Evolutionary conservation across 2,113 vertebrate genomes (phyloP).

Genomic region (Numida meleagris): DNA sequence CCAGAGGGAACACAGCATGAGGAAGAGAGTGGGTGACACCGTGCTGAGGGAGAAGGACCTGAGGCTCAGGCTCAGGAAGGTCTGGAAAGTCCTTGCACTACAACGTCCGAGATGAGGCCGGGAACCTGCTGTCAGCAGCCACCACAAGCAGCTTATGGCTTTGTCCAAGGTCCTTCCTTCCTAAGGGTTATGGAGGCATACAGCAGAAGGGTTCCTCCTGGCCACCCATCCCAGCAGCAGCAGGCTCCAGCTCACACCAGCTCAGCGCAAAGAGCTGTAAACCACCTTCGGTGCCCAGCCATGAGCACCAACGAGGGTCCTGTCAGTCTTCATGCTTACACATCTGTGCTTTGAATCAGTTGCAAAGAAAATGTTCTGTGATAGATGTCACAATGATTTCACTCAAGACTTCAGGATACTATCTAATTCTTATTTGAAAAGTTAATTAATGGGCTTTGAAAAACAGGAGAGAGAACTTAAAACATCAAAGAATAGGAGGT

Average conservation of each 20-base stretch:
- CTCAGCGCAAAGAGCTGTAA: not conserved
- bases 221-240: not conserved
- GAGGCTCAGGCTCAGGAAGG: not conserved
- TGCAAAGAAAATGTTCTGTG: not conserved
- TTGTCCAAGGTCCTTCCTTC: not conserved
- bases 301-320: rapidly evolving
- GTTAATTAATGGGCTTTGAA: not conserved
- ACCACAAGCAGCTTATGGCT: rapidly evolving
- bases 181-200: not conserved
- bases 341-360: not conserved
- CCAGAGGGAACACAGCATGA: not conserved
- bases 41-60: not conserved
- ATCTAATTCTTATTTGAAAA: not conserved
- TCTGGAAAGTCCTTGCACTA: not conserved
- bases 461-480: not conserved
- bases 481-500: not conserved
- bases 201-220: not conserved
- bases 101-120: not conserved
- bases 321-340: not conserved
- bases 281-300: not conserved
- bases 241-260: not conserved
- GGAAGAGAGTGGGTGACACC: not conserved
- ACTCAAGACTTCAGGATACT: not conserved
- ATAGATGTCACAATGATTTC: not conserved
- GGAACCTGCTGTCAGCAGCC: not conserved